Evolutionary conservation across 2,113 vertebrate genomes (phyloP).

Genomic region (Gymnarchus niloticus): DNA sequence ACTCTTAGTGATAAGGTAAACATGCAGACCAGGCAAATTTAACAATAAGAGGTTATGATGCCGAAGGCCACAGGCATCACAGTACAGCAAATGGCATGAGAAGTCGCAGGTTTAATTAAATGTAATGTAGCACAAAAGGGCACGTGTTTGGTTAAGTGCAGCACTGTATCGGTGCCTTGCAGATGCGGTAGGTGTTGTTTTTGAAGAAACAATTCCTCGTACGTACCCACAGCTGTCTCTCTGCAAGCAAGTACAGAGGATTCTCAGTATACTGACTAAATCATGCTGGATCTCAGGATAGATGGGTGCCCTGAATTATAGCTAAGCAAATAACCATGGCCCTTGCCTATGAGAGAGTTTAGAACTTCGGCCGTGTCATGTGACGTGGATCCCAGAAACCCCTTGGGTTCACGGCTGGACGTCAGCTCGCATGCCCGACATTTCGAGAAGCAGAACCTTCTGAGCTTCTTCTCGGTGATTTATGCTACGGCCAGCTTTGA

Average conservation of each 20-base stretch:
- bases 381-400: background rate
- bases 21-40: too few relatives aligned
- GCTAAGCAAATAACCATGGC: constrained; percentile 13
- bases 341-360: background rate
- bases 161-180: background rate
- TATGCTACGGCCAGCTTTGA: background rate
- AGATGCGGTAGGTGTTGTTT: background rate
- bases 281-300: background rate
- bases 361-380: background rate
- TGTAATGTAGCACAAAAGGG: background rate
- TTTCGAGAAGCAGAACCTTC: background rate
- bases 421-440: background rate
- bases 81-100: background rate
- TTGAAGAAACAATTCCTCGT: background rate
- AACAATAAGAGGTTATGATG: too few relatives aligned
- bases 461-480: background rate
- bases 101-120: background rate
- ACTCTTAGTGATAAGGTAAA: too few relatives aligned
- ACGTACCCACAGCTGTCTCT: background rate
- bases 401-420: background rate
- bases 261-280: background rate
- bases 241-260: background rate
- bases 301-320: background rate
- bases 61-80: background rate
- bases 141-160: background rate